Conservation (phyloP, 2,888 invertebrate species). For the Vanessa cardui region DNA sequence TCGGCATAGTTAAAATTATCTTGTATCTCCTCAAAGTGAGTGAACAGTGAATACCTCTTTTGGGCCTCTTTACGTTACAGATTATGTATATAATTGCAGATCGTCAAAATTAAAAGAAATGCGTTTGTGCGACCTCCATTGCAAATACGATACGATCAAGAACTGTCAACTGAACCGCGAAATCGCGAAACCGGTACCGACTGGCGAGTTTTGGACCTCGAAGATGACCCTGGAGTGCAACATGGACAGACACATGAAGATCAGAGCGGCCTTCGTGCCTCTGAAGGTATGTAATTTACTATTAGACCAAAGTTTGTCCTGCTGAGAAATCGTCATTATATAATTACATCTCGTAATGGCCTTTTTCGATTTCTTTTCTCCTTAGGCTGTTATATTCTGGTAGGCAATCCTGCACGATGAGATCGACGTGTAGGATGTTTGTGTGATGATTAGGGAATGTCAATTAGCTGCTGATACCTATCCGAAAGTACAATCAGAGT, state of each 20-base stretch:
- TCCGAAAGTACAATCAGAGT: no score
- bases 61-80: no score
- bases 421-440: no score
- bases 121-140: slow-evolving; percentile 66
- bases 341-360: no score
- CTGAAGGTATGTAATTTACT: slow-evolving; percentile 47
- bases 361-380: no score
- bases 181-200: slow-evolving; percentile 54
- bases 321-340: no score
- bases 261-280: slow-evolving; percentile 59
- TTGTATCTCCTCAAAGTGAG: no score
- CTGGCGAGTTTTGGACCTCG: slow-evolving; percentile 57
- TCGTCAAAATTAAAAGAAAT: slow-evolving; percentile 67
- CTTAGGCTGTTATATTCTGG: no score
- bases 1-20: no score
- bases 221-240: slow-evolving; percentile 67
- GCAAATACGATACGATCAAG: slow-evolving; percentile 55
- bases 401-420: no score
- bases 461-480: no score
- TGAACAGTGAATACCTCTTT: not conserved
- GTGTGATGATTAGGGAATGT: no score
- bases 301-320: not conserved
- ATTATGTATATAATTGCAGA: slow-evolving; percentile 42
- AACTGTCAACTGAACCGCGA: slow-evolving; percentile 58
- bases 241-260: slow-evolving; percentile 58